Evolutionary conservation across 2,113 vertebrate genomes (phyloP).

Genomic region (Pedetes capensis): DNA sequence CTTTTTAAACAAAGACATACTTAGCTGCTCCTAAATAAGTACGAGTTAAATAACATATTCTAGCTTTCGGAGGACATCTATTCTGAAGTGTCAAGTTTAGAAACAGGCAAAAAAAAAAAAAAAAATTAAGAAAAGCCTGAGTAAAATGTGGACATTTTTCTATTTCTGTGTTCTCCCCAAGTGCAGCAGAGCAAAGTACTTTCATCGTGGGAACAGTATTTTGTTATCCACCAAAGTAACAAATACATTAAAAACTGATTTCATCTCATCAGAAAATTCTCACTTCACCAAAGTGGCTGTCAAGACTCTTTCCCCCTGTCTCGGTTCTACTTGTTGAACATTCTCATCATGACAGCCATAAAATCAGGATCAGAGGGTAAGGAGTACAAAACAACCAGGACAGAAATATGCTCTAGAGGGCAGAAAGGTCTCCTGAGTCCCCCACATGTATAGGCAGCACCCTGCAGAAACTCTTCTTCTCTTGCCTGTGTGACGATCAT

Average conservation of each 20-base stretch:
- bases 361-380: background rate
- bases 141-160: background rate
- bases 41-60: background rate
- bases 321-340: background rate
- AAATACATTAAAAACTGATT: background rate
- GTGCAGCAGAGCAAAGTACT: background rate
- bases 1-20: background rate
- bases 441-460: accelerated
- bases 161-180: background rate
- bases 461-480: background rate
- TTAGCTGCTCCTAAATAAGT: background rate
- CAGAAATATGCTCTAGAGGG: background rate
- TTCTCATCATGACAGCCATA: background rate
- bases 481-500: too few species aligned
- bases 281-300: background rate
- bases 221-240: background rate
- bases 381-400: background rate
- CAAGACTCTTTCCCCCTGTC: background rate
- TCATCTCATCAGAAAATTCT: background rate
- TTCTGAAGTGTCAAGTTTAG: conserved; percentile 7
- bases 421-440: background rate
- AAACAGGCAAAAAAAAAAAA: background rate
- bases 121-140: conserved; percentile 14
- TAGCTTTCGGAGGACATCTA: background rate
- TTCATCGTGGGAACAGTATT: background rate